Conservation (phyloP, 1,140 invertebrate species). For the Meloidogyne chitwoodi region DNA sequence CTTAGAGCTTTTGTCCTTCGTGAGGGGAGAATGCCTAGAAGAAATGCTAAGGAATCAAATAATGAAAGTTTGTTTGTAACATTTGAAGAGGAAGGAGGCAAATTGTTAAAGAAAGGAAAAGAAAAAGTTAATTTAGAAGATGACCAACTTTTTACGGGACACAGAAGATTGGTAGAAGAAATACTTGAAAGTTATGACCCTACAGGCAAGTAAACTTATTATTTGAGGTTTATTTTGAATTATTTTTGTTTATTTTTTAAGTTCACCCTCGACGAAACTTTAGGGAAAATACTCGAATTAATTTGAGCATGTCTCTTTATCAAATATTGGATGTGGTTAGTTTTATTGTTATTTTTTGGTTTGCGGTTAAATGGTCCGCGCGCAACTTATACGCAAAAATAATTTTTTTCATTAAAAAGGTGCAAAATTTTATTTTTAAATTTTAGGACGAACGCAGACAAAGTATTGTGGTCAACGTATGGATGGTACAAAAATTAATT, state of each 20-base stretch:
- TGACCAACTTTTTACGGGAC: conserved; percentile 1
- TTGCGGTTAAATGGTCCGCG: no score
- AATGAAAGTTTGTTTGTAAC: no score
- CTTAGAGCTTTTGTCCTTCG: neutral
- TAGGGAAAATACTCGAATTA: conserved; percentile 44
- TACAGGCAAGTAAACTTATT: conserved; percentile 18
- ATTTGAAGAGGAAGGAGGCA: no score
- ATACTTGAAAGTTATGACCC: conserved; percentile 40
- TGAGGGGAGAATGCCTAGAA: conserved; percentile 10
- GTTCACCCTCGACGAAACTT: conserved; percentile 52
- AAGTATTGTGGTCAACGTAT: conserved; percentile 52
- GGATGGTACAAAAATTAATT: conserved; percentile 48
- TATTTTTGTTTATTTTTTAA: neutral
- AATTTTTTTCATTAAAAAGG: no score
- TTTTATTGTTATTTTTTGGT: neutral
- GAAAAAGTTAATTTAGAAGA: no score
- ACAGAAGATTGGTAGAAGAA: conserved; percentile 24
- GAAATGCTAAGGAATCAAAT: neutral
- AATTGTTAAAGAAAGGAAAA: no score
- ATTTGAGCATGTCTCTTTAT: conserved; percentile 54
- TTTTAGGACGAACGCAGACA: conserved; percentile 48
- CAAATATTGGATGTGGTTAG: conserved; percentile 54
- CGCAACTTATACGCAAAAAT: no score
- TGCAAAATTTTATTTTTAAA: neutral
- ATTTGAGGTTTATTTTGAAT: neutral